Conservation (phyloP, 1,140 invertebrate species). For the Grapholita molesta region DNA sequence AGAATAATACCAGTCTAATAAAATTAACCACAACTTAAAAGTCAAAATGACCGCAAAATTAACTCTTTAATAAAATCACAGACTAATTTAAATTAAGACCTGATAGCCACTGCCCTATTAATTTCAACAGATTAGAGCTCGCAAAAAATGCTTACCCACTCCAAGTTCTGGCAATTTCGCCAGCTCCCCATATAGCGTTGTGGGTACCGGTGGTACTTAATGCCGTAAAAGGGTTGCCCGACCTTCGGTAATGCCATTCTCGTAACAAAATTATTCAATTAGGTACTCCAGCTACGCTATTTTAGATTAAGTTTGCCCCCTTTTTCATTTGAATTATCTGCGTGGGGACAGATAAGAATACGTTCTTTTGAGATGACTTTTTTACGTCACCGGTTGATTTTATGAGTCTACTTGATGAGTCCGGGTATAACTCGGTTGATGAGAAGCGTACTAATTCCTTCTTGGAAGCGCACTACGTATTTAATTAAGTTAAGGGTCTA, state of each 20-base stretch:
- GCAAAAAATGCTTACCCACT: background rate
- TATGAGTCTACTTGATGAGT: background rate
- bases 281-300: slow-evolving; percentile 11
- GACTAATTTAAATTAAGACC: background rate
- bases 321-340: slow-evolving; percentile 16
- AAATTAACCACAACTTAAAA: background rate
- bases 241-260: slow-evolving; percentile 12
- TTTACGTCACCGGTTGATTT: slow-evolving; percentile 10
- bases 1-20: too few relatives aligned
- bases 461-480: background rate
- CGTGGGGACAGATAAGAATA: background rate
- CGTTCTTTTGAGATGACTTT: background rate
- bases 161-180: background rate
- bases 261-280: slow-evolving; percentile 18
- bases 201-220: background rate
- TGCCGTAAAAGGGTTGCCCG: slow-evolving; percentile 15
- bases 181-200: background rate
- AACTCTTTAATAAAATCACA: background rate
- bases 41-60: background rate
- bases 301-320: slow-evolving; percentile 14
- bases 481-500: background rate
- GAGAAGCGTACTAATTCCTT: background rate
- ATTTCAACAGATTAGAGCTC: background rate
- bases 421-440: background rate
- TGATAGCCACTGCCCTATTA: background rate